Evolutionary conservation across 2,113 vertebrate species (phyloP).

Genomic region (Paramisgurnus dabryanus): DNA sequence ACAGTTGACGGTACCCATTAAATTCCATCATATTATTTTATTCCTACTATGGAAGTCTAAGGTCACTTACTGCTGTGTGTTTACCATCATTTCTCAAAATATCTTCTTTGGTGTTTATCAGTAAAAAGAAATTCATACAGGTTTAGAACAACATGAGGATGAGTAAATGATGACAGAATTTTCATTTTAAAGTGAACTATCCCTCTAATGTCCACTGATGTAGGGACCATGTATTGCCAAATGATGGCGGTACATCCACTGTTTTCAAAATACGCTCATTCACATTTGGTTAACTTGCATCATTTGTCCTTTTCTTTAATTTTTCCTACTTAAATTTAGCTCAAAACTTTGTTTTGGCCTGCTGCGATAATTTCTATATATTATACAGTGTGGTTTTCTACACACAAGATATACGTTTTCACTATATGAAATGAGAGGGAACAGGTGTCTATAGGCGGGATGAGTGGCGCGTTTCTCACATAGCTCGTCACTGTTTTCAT

Average conservation of each 20-base stretch:
- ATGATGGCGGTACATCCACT: slow-evolving; percentile 8
- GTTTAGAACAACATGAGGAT: no score
- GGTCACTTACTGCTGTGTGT: no score
- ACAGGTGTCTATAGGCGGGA: slow-evolving; percentile 41
- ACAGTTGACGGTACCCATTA: no score
- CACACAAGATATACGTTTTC: not conserved
- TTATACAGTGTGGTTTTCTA: not conserved
- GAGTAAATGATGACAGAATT: no score
- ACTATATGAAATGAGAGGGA: not conserved
- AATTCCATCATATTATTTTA: no score
- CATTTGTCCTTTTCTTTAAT: not conserved
- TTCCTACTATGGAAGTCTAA: no score
- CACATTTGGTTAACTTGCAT: not conserved
- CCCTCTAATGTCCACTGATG: not conserved
- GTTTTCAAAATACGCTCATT: not conserved
- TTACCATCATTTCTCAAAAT: no score
- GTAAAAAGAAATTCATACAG: no score
- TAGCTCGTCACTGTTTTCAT: not conserved
- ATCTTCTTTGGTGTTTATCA: no score
- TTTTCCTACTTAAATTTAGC: not conserved
- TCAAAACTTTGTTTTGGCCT: not conserved
- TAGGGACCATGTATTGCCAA: not conserved
- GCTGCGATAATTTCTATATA: not conserved
- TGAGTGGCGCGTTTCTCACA: slow-evolving; percentile 42
- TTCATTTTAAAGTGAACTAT: no score